These are phyloP conservation scores for Drosophila mettleri DNA, from an alignment of 2,888 invertebrate species.

Conservation along the genomic window DNA sequence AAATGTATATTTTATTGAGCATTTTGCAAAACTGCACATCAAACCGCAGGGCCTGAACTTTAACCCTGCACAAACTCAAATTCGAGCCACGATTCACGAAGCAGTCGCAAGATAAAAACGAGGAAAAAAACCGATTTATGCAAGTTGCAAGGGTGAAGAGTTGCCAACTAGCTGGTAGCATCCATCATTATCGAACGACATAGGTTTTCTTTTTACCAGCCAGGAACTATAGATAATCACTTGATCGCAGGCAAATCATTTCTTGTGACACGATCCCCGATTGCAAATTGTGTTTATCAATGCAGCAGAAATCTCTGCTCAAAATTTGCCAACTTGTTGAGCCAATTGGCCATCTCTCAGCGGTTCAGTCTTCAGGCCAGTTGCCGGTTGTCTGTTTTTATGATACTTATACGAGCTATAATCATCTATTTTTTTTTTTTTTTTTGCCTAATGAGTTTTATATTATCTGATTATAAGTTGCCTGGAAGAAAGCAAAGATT, in stretches of 20 bases:
- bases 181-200: conserved; percentile 72
- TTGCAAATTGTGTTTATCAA: conserved; percentile 46
- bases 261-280: conserved; percentile 76
- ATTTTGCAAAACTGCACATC: conserved; percentile 75
- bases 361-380: conserved; percentile 1
- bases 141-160: conserved; percentile 54
- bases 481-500: conserved; percentile 31
- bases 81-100: conserved; percentile 71
- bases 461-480: conserved; percentile 38
- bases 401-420: conserved; percentile 21
- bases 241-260: conserved; percentile 76
- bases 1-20: conserved; percentile 69
- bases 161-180: conserved; percentile 55
- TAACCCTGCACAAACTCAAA: conserved; percentile 58
- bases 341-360: conserved; percentile 17
- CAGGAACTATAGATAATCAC: conserved; percentile 67
- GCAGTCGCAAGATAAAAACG: conserved; percentile 17
- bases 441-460: conserved; percentile 24
- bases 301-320: conserved; percentile 36
- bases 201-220: conserved; percentile 37
- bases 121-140: conserved; percentile 58
- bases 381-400: conserved; percentile 22
- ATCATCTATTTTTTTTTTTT: conserved; percentile 7
- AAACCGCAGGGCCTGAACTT: conserved; percentile 74
- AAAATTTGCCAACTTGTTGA: conserved; percentile 19